Conservation (phyloP, 2,113 vertebrate species). For the Propithecus coquereli region DNA sequence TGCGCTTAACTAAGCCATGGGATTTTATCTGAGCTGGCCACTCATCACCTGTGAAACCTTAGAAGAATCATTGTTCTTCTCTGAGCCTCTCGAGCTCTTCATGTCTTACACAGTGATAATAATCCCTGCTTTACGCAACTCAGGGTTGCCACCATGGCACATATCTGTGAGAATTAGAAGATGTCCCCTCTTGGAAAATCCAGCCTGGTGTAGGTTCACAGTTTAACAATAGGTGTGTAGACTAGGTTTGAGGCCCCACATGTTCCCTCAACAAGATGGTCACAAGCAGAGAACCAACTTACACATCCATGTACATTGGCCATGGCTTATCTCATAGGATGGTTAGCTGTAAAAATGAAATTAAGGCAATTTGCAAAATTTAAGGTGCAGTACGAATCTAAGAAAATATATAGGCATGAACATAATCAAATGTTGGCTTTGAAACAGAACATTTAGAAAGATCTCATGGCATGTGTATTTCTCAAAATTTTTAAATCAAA, state of each 20-base stretch:
- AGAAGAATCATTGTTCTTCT: background rate
- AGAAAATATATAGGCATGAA: background rate
- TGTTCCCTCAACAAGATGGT: background rate
- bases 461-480: rapidly evolving
- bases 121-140: background rate
- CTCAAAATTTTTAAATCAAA: background rate
- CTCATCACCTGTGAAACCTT: background rate
- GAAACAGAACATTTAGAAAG: background rate
- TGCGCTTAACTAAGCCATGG: background rate
- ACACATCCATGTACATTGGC: too few relatives aligned
- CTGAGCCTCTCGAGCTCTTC: background rate
- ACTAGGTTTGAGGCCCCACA: background rate
- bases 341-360: background rate
- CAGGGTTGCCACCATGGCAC: background rate
- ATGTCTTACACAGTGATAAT: background rate
- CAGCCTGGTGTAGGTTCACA: background rate
- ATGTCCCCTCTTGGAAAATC: background rate
- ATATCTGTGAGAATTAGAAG: background rate
- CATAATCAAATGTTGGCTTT: background rate
- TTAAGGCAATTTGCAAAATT: background rate
- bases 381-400: background rate
- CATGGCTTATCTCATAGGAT: background rate
- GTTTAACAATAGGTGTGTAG: background rate
- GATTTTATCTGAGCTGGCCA: background rate
- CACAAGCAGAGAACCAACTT: background rate